Evolutionary conservation across 2,888 invertebrate species (phyloP).

Genomic region (Zele albiditarsus): DNA sequence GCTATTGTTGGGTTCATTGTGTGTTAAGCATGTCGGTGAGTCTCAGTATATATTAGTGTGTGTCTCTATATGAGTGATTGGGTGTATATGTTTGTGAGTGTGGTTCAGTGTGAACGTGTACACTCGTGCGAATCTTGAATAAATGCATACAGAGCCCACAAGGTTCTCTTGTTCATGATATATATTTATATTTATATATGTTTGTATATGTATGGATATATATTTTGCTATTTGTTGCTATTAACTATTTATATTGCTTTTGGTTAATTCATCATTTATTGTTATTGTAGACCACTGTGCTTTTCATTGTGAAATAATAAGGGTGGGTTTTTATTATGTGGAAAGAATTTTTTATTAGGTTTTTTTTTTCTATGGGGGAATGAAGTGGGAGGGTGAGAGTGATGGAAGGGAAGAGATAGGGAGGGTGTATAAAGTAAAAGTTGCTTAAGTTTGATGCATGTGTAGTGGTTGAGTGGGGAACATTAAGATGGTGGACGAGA

Average conservation of each 20-base stretch:
- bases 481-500: too few relatives aligned
- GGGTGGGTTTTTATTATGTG: background rate
- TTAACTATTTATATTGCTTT: slow-evolving; percentile 15
- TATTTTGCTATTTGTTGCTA: background rate
- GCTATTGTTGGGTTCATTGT: slow-evolving; percentile 58
- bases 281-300: background rate
- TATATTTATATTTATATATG: background rate
- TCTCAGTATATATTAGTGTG: too few relatives aligned
- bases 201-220: background rate
- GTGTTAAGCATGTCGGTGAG: background rate
- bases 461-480: too few relatives aligned
- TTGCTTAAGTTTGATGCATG: too few relatives aligned
- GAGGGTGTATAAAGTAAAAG: too few relatives aligned
- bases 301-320: background rate
- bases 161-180: background rate
- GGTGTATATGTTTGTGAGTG: background rate
- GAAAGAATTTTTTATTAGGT: background rate
- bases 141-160: background rate
- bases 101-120: background rate
- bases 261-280: slow-evolving; percentile 10
- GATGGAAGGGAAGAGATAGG: too few relatives aligned
- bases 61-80: too few relatives aligned
- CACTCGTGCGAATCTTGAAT: background rate
- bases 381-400: too few relatives aligned
- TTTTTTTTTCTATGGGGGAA: background rate